Evolutionary conservation across 2,113 vertebrate genomes (phyloP), one percentile per base, ranked within the genome.

Genomic region (Bufo gargarizans): DNA sequence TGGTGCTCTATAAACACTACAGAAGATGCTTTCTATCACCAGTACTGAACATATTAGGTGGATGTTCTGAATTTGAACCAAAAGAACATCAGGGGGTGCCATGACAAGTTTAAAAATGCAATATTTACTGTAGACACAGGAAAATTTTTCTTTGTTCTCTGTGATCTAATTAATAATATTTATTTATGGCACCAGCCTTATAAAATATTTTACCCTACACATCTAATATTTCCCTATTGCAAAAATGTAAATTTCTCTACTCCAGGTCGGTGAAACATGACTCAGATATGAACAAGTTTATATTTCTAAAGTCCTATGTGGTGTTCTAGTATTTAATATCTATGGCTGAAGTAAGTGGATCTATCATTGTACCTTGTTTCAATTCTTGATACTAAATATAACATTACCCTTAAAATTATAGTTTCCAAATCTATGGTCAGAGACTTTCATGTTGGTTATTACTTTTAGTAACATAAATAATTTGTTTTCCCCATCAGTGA

Each of bases 361-460:
- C 69, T 72, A 45, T 74, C 71, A 47, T 74, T 47, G 71, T 16
- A 10, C 71, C 19, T 17, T 16, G 13, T 47, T 72, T 72, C 14
- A 2, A 17, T 17, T 14, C 43, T 43, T 16, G 2, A 45, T 74
- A 13, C 13, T 43, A 4, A 14, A 72, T 43, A 16, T 43, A 33
- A 43, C 12, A 3, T 72, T 72, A 72, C 69, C 61, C 2, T 17
- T 74, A 49, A 45, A 74, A 74, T 47, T 74, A 74, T 9, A 3
- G 43, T 63, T 45, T 59, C 22, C 16, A 82, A 17, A 19, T 16
- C 80, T 82, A n/a, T 63, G 7, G 17, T 65, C 59, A 20, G 58
- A 47, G 43, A 82, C 9, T 45, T 81, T 59, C 5, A 81, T 63
- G 19, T 9, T 82, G 43, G 16, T 65, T 82, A 82, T 79, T 79